Conservation (phyloP, 1,140 invertebrate species). For the Papilio glaucus region DNA sequence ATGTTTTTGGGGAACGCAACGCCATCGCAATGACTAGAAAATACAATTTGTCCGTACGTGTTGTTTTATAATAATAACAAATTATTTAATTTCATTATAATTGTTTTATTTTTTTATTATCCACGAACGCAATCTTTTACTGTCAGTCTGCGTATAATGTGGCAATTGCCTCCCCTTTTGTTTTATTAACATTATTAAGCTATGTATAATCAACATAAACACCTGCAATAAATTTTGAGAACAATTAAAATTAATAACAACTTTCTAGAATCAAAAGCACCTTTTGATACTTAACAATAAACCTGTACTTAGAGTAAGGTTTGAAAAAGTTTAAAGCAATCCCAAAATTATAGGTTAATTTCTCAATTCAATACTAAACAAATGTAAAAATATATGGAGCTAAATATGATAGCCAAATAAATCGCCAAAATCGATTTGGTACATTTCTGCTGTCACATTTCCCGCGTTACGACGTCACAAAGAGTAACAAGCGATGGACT, state of each 20-base stretch:
- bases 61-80: slow-evolving; percentile 81
- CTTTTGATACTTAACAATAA: not conserved
- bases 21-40: slow-evolving; percentile 74
- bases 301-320: not conserved
- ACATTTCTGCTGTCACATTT: too few species aligned
- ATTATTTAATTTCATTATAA: slow-evolving; percentile 78
- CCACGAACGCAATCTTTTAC: not conserved
- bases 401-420: too few species aligned
- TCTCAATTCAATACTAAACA: not conserved
- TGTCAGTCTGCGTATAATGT: not conserved
- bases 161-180: slow-evolving; percentile 23
- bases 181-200: slow-evolving; percentile 38
- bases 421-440: too few species aligned
- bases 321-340: not conserved
- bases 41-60: slow-evolving; percentile 75
- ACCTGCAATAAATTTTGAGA: not conserved
- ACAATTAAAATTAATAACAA: not conserved
- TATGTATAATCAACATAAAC: not conserved
- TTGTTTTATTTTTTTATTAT: slow-evolving; percentile 65
- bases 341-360: not conserved
- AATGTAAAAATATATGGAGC: too few species aligned
- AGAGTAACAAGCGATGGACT: too few species aligned
- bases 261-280: not conserved
- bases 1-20: not conserved
- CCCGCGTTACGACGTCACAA: too few species aligned